Percentiles rank a stretch among this genome's conserved stretches.
These are phyloP conservation scores for Eumeta japonica DNA, from an alignment of 1,140 invertebrate genomes.

Conservation along the genomic window DNA sequence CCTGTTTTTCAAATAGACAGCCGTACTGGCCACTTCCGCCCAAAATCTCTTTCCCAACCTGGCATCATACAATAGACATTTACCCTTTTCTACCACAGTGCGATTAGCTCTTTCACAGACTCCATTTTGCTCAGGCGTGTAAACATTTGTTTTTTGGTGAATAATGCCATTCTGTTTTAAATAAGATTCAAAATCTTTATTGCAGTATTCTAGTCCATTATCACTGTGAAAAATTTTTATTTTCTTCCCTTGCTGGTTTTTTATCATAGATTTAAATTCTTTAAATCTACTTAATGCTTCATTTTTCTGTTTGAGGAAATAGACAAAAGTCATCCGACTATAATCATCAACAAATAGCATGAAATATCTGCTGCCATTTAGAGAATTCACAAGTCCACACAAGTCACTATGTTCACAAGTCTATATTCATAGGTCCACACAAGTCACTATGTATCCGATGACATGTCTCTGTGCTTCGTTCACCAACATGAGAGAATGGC, in stretches of 20 bases:
- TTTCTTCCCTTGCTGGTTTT: conserved; percentile 22
- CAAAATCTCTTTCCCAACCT: too few species aligned
- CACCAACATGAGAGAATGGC: conserved; percentile 11
- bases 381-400: conserved; percentile 21
- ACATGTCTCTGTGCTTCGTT: conserved; percentile 8
- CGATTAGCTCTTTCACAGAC: too few species aligned
- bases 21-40: too few species aligned
- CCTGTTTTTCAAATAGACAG: too few species aligned
- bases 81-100: too few species aligned
- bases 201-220: conserved; percentile 33
- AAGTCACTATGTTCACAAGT: conserved; percentile 27
- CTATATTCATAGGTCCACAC: conserved; percentile 27
- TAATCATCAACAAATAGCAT: too few species aligned
- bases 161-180: conserved; percentile 16
- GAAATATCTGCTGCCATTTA: too few species aligned
- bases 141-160: conserved; percentile 27
- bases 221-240: conserved; percentile 32
- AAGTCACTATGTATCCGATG: conserved; percentile 28
- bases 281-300: conserved; percentile 17
- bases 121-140: conserved; percentile 52
- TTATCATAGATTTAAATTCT: conserved; percentile 19
- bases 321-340: too few species aligned
- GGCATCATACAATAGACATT: too few species aligned
- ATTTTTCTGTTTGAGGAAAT: too few species aligned
- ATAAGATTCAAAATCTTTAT: conserved; percentile 16